Evolutionary conservation across 2,888 invertebrate genomes (phyloP).

Genomic region (Rhimphoctona megacephalus): DNA sequence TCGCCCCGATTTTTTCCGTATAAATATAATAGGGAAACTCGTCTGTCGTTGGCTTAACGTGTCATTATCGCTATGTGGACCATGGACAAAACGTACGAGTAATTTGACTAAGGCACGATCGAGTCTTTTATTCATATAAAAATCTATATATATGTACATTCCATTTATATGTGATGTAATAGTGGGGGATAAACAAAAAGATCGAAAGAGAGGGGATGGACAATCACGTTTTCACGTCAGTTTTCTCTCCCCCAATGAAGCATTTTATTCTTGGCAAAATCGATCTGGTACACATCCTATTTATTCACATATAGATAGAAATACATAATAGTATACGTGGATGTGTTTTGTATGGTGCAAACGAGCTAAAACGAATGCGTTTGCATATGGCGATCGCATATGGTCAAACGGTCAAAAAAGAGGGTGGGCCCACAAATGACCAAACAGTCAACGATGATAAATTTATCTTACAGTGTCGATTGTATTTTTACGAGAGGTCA

Average conservation of each 20-base stretch:
- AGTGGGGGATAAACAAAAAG: slow-evolving; percentile 1
- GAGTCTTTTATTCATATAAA: slow-evolving; percentile 50
- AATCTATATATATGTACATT: background rate
- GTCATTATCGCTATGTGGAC: slow-evolving; percentile 72
- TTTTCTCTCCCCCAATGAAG: slow-evolving; percentile 40
- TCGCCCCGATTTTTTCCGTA: slow-evolving; percentile 62
- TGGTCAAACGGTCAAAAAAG: slow-evolving; percentile 84
- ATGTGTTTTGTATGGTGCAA: slow-evolving; percentile 26
- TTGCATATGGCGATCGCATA: slow-evolving; percentile 83
- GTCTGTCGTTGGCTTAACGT: slow-evolving; percentile 72
- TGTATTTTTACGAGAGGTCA: slow-evolving; percentile 25
- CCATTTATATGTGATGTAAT: slow-evolving; percentile 17
- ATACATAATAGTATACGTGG: background rate
- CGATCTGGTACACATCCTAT: slow-evolving; percentile 54
- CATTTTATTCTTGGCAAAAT: slow-evolving; percentile 65
- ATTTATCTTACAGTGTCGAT: slow-evolving; percentile 43
- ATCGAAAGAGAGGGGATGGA: slow-evolving; percentile 36
- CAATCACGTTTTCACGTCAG: slow-evolving; percentile 59
- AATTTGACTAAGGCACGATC: slow-evolving; percentile 77
- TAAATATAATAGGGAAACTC: slow-evolving; percentile 16
- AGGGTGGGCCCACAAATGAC: slow-evolving; percentile 81
- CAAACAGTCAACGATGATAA: slow-evolving; percentile 74
- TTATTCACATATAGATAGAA: slow-evolving; percentile 1
- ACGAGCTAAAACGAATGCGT: slow-evolving; percentile 69
- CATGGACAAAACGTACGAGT: slow-evolving; percentile 68